phyloP scores from a whole-genome alignment of 2,797 vertebrate species.

The Hafferia zeledoni region DNA sequence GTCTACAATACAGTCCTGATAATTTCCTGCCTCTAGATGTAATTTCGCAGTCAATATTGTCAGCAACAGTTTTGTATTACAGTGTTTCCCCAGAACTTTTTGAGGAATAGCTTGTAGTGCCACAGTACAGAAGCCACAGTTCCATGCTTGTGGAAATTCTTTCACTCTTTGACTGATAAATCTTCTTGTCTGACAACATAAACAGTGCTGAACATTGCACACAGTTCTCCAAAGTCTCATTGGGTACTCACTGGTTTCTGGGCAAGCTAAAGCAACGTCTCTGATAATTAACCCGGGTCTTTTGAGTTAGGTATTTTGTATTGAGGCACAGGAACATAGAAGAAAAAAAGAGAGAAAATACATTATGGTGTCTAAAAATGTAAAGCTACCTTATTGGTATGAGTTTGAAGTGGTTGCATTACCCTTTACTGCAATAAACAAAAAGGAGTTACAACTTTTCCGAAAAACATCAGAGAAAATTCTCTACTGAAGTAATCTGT shows the following conservation, averaged over 20 bases:
- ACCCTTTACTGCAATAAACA: not conserved
- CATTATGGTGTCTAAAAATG: not conserved
- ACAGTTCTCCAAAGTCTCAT: not conserved
- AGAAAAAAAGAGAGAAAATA: not conserved
- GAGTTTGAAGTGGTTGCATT: not conserved
- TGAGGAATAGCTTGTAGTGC: not conserved
- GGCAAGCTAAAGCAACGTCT: not conserved
- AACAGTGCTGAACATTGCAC: not conserved
- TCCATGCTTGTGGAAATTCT: not conserved
- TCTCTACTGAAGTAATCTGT: not conserved
- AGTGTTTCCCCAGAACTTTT: constrained; percentile 10
- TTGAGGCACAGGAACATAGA: not conserved
- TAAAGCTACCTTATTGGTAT: not conserved
- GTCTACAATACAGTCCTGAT: constrained; percentile 39
- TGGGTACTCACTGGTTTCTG: not conserved
- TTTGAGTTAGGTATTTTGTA: not conserved
- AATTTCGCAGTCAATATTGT: constrained; percentile 73
- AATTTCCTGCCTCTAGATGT: constrained; percentile 62
- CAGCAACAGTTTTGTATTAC: not conserved
- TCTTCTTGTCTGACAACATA: not conserved
- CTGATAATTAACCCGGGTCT: not conserved
- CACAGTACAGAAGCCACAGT: not conserved
- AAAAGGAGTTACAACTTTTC: not conserved
- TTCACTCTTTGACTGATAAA: constrained; percentile 6
- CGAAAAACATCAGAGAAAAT: not conserved